phyloP scores from a whole-genome alignment of 1,140 invertebrate genomes.

The Penaeus vannamei region DNA sequence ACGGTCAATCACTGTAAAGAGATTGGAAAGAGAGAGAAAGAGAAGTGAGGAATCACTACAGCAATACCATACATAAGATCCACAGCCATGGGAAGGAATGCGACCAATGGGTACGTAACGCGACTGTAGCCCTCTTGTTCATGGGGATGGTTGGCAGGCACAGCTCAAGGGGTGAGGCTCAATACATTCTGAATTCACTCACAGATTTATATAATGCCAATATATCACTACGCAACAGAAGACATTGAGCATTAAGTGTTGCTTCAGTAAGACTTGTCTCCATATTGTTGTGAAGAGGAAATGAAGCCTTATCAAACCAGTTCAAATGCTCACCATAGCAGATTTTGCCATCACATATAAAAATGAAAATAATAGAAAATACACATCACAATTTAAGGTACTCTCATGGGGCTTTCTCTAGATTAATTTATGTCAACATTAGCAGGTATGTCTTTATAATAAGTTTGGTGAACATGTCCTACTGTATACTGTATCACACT shows the following conservation, averaged over 20 bases:
- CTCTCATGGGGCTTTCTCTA: slow-evolving; percentile 49
- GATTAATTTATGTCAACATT: slow-evolving; percentile 43
- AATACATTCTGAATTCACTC: slow-evolving; percentile 56
- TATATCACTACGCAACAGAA: slow-evolving; percentile 37
- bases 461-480: slow-evolving; percentile 42
- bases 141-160: slow-evolving; percentile 58
- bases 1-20: slow-evolving; percentile 19
- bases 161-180: slow-evolving; percentile 64
- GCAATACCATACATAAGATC: slow-evolving; percentile 51
- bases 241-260: slow-evolving; percentile 24
- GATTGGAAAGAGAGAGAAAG: not conserved
- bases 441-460: not conserved
- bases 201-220: slow-evolving; percentile 48
- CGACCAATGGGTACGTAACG: slow-evolving; percentile 54
- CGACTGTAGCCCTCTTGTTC: slow-evolving; percentile 36
- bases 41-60: slow-evolving; percentile 8
- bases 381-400: slow-evolving; percentile 61
- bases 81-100: slow-evolving; percentile 63
- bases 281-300: not conserved
- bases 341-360: slow-evolving; percentile 30
- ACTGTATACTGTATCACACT: slow-evolving; percentile 49
- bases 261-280: not conserved
- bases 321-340: not conserved
- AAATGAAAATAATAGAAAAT: slow-evolving; percentile 37
- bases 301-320: not conserved